These are phyloP conservation scores for Sceloporus undulatus DNA, from an alignment of 2,113 vertebrate genomes.

Conservation along the genomic window DNA sequence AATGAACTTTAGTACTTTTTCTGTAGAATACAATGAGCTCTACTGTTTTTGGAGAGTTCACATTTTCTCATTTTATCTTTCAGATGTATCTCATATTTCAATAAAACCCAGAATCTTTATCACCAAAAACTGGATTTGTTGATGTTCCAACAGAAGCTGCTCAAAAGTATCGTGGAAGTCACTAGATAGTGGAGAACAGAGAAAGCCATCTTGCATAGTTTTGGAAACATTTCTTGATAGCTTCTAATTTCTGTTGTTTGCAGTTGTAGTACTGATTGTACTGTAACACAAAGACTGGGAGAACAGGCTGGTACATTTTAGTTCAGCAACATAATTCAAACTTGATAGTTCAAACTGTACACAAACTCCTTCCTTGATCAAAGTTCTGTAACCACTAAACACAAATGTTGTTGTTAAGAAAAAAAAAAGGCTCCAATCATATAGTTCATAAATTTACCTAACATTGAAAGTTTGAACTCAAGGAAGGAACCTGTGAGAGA, in stretches of 20 bases:
- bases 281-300: not conserved
- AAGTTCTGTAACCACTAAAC: not conserved
- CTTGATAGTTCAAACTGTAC: not conserved
- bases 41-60: not conserved
- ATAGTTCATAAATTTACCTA: not conserved
- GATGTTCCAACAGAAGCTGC: not conserved
- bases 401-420: not conserved
- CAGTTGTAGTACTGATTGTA: not conserved
- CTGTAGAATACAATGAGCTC: not conserved
- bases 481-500: not conserved
- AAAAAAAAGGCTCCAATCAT: not conserved
- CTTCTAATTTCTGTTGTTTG: not conserved
- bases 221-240: not conserved
- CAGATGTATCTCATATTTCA: not conserved
- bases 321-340: not conserved
- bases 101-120: not conserved
- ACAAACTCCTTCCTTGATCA: not conserved
- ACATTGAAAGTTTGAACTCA: not conserved
- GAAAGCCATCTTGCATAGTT: not conserved
- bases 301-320: not conserved
- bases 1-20: not conserved
- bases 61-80: not conserved
- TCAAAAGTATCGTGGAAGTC: not conserved
- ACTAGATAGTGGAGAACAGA: not conserved
- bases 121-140: not conserved